Evolutionary conservation across 2,797 vertebrate genomes (phyloP), one percentile per base, ranked within the genome.

Genomic region (Halcyon smyrnensis): DNA sequence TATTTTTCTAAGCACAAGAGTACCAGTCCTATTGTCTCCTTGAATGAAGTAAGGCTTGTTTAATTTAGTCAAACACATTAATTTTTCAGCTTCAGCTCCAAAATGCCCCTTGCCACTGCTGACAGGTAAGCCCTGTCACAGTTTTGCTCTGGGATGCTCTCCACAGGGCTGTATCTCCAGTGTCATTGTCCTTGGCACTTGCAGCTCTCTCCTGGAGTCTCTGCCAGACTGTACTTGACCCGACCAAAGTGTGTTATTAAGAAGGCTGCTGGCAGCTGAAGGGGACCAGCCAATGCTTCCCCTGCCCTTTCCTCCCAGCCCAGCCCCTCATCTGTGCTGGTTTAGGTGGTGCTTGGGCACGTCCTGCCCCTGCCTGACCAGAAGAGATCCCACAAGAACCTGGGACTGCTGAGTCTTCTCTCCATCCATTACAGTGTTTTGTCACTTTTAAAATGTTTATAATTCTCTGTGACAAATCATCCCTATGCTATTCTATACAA

Each of bases 31-130:
- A 17, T 17, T 53, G 27, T 53, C 27, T 53, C 27, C 15, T 53
- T 53, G 27, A 27, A 53, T 17, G 50, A 53, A 28, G 50, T 28
- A 53, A 53, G 50, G 50, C 50, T 53, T 53, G 10, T 71, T 90
- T 39, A 57, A 62, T 71, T 67, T 41, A 24, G 25, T 68, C 41
- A 76, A 91, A 71, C 8, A 9, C 20, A 68, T 16, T 18, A 5
- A 5, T 27, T 88, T 85, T 88, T 91, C 69, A 93, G 21, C 53
- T 62, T 53, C 57, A 77, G 36, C 69, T 75, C 76, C 76, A 69
- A 51, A 91, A 78, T 37, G 53, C 23, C 50, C 36, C 9, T 89
- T 79, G 8, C 18, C 34, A 7, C 41, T 59, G 51, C 54, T 76
- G 63, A 65, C 28, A 76, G 54, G 50, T 24, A 34, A 39, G 25